phyloP scores from a whole-genome alignment of 2,888 invertebrate species.

The Hydriomena furcata region DNA sequence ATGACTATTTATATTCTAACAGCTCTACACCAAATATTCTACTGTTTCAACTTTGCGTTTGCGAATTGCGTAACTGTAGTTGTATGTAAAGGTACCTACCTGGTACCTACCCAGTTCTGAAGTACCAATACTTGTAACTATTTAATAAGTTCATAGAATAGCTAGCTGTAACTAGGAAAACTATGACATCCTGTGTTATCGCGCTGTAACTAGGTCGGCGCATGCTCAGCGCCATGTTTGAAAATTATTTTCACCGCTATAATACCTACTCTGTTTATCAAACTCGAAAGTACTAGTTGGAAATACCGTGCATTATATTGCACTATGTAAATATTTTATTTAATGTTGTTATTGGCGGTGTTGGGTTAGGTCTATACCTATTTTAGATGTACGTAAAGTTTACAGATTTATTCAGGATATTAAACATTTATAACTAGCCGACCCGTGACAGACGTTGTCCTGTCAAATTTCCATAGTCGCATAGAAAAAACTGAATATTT shows the following conservation, averaged over 20 bases:
- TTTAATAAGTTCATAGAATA: constrained; percentile 17
- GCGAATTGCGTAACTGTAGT: too few species aligned
- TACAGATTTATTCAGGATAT: too few species aligned
- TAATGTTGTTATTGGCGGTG: background rate
- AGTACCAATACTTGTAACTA: background rate
- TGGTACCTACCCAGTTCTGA: too few species aligned
- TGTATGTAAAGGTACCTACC: too few species aligned
- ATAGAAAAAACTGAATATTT: too few species aligned
- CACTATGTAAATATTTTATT: constrained; percentile 1
- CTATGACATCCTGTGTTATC: constrained; percentile 80
- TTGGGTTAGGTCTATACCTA: constrained; percentile 4
- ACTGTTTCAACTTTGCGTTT: too few species aligned
- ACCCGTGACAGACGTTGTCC: too few species aligned
- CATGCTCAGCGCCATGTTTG: constrained; percentile 60
- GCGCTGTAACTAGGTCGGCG: constrained; percentile 68
- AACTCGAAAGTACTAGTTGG: constrained; percentile 35
- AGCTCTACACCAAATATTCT: too few species aligned
- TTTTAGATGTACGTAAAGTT: too few species aligned
- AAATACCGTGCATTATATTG: constrained; percentile 6
- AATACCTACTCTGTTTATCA: constrained; percentile 52
- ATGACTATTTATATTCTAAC: too few species aligned
- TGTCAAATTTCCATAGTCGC: too few species aligned
- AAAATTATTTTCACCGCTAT: constrained; percentile 74
- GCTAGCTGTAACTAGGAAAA: constrained; percentile 54
- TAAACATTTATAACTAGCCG: too few species aligned